A percentile compares a stretch with the other conserved stretches of the same genome.
phyloP scores from a whole-genome alignment of 1,140 invertebrate genomes.

The Caenorhabditis latens region DNA sequence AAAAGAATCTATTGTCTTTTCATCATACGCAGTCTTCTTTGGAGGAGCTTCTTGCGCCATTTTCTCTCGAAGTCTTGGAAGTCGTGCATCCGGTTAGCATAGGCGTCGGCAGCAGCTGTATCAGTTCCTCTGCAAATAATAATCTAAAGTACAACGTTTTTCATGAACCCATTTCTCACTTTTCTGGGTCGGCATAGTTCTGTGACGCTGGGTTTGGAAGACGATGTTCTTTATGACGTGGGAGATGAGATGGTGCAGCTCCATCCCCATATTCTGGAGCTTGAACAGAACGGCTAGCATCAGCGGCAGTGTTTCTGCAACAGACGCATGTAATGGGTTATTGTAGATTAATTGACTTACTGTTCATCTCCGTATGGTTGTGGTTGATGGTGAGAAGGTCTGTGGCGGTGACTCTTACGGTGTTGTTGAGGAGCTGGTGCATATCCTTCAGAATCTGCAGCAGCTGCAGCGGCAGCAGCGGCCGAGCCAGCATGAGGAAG shows the following conservation, averaged over 20 bases:
- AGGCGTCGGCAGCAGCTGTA: conserved; percentile 12
- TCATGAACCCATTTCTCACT: background rate
- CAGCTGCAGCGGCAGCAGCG: background rate
- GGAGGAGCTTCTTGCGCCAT: conserved; percentile 41
- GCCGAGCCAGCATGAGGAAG: background rate
- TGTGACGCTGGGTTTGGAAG: conserved; percentile 12
- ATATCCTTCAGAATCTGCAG: background rate
- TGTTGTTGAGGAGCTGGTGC: conserved; percentile 4
- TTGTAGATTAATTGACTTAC: background rate
- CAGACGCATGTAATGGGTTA: background rate
- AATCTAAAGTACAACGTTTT: background rate
- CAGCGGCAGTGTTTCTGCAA: background rate
- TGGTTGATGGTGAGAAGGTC: conserved; percentile 8
- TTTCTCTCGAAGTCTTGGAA: conserved; percentile 54
- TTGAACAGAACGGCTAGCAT: background rate
- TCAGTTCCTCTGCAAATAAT: background rate
- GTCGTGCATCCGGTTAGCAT: conserved; percentile 25
- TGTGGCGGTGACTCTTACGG: background rate
- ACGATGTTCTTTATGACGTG: background rate
- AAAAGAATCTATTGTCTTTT: conserved; percentile 15
- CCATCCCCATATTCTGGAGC: conserved; percentile 36
- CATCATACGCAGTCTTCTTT: conserved; percentile 45
- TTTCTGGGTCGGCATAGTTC: conserved; percentile 44
- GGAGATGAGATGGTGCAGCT: conserved; percentile 1
- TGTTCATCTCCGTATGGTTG: conserved; percentile 12